A percentile compares a stretch with the other conserved stretches of the same genome.
These are phyloP conservation scores for Limosa lapponica DNA, from an alignment of 2,797 vertebrate species.

Conservation along the genomic window DNA sequence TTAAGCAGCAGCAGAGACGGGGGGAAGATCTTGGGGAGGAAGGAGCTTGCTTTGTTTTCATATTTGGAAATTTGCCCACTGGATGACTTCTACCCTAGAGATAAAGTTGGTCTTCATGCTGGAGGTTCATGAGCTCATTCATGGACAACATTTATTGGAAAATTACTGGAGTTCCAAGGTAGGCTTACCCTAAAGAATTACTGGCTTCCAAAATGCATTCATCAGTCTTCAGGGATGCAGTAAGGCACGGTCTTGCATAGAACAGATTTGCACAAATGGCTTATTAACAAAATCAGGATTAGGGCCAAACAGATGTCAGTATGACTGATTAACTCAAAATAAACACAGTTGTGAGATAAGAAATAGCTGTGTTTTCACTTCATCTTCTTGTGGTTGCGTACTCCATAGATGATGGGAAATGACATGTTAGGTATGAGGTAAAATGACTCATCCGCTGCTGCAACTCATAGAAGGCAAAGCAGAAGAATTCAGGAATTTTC, in stretches of 20 bases:
- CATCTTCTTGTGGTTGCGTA: slow-evolving; percentile 56
- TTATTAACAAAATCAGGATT: slow-evolving; percentile 60
- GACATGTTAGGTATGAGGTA: slow-evolving; percentile 50
- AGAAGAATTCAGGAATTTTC: slow-evolving; percentile 48
- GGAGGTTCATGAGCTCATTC: slow-evolving; percentile 61
- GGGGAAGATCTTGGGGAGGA: background rate
- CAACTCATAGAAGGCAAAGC: slow-evolving; percentile 6
- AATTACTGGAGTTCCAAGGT: slow-evolving; percentile 54
- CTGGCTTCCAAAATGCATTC: slow-evolving; percentile 69
- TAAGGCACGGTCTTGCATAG: slow-evolving; percentile 44
- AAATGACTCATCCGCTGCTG: slow-evolving; percentile 49
- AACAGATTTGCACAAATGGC: slow-evolving; percentile 60
- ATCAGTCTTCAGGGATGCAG: slow-evolving; percentile 64
- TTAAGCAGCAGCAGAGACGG: background rate
- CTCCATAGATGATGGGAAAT: slow-evolving; percentile 54
- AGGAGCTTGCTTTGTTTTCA: slow-evolving; percentile 39
- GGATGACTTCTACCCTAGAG: slow-evolving; percentile 22
- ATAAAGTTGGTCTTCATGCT: slow-evolving; percentile 60
- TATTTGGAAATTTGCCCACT: slow-evolving; percentile 55
- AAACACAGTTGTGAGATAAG: slow-evolving; percentile 72
- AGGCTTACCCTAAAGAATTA: slow-evolving; percentile 69
- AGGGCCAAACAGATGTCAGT: slow-evolving; percentile 69
- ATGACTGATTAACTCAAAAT: slow-evolving; percentile 70
- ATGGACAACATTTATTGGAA: slow-evolving; percentile 37
- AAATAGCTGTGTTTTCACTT: slow-evolving; percentile 52